Conservation (phyloP, 2,113 vertebrate species). For the Cercopithecus mona region DNA sequence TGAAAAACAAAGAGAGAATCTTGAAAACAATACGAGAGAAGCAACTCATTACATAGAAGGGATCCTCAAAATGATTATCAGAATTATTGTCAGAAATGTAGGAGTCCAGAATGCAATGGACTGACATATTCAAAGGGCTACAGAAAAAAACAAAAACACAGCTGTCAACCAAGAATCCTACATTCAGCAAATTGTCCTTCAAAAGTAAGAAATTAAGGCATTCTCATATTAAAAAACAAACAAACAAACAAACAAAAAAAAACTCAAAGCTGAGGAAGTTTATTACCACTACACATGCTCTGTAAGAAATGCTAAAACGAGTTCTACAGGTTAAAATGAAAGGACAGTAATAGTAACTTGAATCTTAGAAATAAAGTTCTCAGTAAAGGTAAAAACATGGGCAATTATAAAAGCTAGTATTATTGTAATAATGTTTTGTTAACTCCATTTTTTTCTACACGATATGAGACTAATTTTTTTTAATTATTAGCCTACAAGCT, state of each 20-base stretch:
- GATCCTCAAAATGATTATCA: neutral
- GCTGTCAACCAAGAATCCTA: neutral
- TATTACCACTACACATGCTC: neutral
- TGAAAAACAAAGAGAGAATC: neutral
- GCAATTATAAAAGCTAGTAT: neutral
- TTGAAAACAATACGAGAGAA: neutral
- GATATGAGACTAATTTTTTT: neutral
- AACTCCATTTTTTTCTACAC: neutral
- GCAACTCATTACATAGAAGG: neutral
- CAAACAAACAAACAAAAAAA: too few species aligned
- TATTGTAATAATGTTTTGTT: neutral
- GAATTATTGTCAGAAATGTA: neutral
- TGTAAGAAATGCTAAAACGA: neutral
- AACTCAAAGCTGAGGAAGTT: neutral
- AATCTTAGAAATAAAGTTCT: neutral
- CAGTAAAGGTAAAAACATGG: neutral
- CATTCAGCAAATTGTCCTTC: neutral
- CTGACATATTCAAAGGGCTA: neutral
- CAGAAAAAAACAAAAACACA: neutral
- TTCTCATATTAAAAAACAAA: neutral
- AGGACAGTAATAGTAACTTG: too few species aligned
- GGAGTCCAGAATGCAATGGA: neutral
- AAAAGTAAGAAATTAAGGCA: neutral
- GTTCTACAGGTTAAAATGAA: neutral
- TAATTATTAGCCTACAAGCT: neutral